Base-by-base conservation (phyloP, 2,113 vertebrate species). In the Cricetomys ansorgei region DNA sequence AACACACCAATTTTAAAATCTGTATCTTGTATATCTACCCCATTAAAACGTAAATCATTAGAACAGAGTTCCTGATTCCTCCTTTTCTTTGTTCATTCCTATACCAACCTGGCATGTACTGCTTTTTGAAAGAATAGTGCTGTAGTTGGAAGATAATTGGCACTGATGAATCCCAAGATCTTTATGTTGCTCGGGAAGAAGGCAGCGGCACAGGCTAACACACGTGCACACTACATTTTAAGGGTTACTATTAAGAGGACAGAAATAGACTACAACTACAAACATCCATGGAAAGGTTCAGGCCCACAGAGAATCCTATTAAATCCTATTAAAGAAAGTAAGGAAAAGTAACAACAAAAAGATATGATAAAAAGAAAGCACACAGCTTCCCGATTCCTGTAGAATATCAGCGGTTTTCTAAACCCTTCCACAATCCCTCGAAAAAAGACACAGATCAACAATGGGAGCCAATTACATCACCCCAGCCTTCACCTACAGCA, bases 241-340 rank as follows among this genome's bases (percentile, higher is more conserved):
- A 64, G 12, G 19, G 73, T 57, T 69, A 72, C 21, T 12, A 16
- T 31, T 23, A 40, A 50, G 83, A 93, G 70, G 34, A 80, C 31
- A 88, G 59, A 94, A 81, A 91, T 69, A 93, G 87, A 96, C 50
- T 10, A 23, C 11, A 16, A 57, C 50, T 92, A 90, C 87, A 64
- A 64, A 48, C 19, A 57, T 85, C n/a, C 3, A 10, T n/a, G 19
- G 59, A 62, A 79, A 85, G 48, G 15, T 34, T 73, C 77, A 34
- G 27, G 34, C 43, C 75, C 69, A 89, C n/a, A 88, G 64, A 85
- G 80, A 88, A 86, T 62, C 62, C 55, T 50, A 81, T 53, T 81
- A 77, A 88, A 62, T 19, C 87, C n/a, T n/a, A 79, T 1, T 50
- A 83, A 50, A 88, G 93, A 43, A 62, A 23, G 6, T 72, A 88